Evolutionary conservation across 1,140 invertebrate genomes (phyloP).

Genomic region (Trichogramma pretiosum): DNA sequence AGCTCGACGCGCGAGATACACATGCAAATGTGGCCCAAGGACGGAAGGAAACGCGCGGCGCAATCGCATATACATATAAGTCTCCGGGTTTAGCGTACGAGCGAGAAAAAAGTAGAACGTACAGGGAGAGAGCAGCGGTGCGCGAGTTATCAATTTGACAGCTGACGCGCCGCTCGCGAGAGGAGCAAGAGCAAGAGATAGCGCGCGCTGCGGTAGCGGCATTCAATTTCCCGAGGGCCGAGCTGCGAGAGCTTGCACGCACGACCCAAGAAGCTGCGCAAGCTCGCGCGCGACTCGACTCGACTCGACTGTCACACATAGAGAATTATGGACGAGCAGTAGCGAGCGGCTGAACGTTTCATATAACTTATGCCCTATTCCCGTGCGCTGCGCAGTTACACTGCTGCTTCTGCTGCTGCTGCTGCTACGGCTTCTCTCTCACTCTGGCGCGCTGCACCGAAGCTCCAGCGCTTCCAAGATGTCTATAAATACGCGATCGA

Average conservation of each 20-base stretch:
- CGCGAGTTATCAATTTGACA: slow-evolving; percentile 33
- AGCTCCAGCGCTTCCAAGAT: slow-evolving; percentile 34
- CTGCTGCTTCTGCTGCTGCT: slow-evolving; percentile 28
- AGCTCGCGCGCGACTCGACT: slow-evolving; percentile 23
- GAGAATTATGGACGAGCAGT: slow-evolving; percentile 33
- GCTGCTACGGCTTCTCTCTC: no score
- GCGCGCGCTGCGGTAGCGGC: no score
- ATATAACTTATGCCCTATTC: slow-evolving; percentile 39
- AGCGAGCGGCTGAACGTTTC: slow-evolving; percentile 32
- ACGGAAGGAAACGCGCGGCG: no score
- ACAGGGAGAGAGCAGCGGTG: slow-evolving; percentile 5
- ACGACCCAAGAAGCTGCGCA: background rate
- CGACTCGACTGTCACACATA: slow-evolving; percentile 29
- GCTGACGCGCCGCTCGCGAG: slow-evolving; percentile 22
- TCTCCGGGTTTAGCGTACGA: no score
- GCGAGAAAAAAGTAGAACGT: slow-evolving; percentile 15
- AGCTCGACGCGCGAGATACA: no score
- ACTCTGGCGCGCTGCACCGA: no score
- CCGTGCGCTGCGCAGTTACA: slow-evolving; percentile 11
- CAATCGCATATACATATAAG: no score
- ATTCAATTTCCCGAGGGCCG: slow-evolving; percentile 29
- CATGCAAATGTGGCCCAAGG: no score
- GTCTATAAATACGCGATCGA: slow-evolving; percentile 35
- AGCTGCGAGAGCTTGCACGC: slow-evolving; percentile 13
- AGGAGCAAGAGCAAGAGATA: slow-evolving; percentile 20